Percentiles rank a stretch among this genome's conserved stretches.
These are phyloP conservation scores for Alloplasta piceator DNA, from an alignment of 2,888 invertebrate species.

Conservation along the genomic window DNA sequence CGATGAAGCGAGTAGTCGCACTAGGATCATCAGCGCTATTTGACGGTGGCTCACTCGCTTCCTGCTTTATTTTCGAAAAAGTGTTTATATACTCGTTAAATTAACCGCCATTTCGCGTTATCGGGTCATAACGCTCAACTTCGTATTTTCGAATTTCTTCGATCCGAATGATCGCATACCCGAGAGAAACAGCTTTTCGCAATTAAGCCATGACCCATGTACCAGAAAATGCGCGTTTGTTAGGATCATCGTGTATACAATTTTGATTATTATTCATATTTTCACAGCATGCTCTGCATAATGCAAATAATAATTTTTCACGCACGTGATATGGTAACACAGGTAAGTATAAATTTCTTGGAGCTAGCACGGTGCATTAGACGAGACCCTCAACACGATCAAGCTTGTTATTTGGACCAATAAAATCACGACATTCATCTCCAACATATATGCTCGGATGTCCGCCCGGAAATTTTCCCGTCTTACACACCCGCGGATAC, in stretches of 20 bases:
- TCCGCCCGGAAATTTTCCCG: conserved; percentile 71
- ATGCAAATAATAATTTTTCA: conserved; percentile 75
- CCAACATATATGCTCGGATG: conserved; percentile 70
- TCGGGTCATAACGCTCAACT: too few relatives aligned
- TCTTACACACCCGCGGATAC: conserved; percentile 74
- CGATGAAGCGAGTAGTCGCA: too few relatives aligned
- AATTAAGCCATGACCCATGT: conserved; percentile 78
- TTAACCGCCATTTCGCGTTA: too few relatives aligned
- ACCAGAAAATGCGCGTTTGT: conserved; percentile 70
- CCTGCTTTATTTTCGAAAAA: too few relatives aligned
- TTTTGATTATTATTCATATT: conserved; percentile 71
- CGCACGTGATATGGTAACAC: conserved; percentile 73
- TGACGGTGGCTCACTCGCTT: too few relatives aligned
- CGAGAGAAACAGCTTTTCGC: too few relatives aligned
- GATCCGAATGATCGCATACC: too few relatives aligned
- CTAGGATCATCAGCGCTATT: too few relatives aligned
- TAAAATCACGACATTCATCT: conserved; percentile 54
- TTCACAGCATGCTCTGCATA: conserved; percentile 77
- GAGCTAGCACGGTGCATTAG: conserved; percentile 69
- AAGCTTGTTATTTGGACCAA: conserved; percentile 46
- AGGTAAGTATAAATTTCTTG: conserved; percentile 71
- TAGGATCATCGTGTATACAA: conserved; percentile 72
- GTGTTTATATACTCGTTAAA: too few relatives aligned
- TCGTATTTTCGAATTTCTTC: too few relatives aligned
- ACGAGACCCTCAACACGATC: conserved; percentile 68